Conservation (phyloP, 2,113 vertebrate species). For the Chiloscyllium plagiosum region DNA sequence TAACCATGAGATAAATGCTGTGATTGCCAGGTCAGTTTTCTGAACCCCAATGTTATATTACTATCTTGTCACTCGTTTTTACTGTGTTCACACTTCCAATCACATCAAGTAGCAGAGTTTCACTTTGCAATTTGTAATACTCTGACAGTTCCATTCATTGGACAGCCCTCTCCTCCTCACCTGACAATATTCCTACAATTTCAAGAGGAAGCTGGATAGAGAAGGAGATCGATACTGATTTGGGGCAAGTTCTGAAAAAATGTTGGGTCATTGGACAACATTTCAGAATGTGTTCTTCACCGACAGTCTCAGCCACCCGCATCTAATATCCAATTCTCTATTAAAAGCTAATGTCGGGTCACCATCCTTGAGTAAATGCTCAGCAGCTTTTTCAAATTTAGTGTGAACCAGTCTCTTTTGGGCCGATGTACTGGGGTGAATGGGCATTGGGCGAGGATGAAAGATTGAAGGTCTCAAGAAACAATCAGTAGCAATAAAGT, state of each 20-base stretch:
- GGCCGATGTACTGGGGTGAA: background rate
- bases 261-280: background rate
- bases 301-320: background rate
- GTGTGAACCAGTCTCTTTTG: background rate
- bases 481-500: background rate
- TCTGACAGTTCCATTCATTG: background rate
- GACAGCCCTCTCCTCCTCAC: background rate
- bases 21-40: background rate
- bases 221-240: background rate
- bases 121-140: background rate
- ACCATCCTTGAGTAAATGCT: background rate
- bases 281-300: background rate
- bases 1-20: background rate
- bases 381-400: background rate
- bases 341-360: background rate
- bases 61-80: background rate
- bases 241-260: background rate
- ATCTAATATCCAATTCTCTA: background rate
- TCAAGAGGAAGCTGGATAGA: background rate
- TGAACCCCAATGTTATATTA: background rate
- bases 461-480: too few species aligned
- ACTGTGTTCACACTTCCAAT: background rate
- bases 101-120: background rate
- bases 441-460: background rate
- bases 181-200: background rate